Conservation (phyloP, 1,140 invertebrate genomes). For the Drosophila sechellia region DNA sequence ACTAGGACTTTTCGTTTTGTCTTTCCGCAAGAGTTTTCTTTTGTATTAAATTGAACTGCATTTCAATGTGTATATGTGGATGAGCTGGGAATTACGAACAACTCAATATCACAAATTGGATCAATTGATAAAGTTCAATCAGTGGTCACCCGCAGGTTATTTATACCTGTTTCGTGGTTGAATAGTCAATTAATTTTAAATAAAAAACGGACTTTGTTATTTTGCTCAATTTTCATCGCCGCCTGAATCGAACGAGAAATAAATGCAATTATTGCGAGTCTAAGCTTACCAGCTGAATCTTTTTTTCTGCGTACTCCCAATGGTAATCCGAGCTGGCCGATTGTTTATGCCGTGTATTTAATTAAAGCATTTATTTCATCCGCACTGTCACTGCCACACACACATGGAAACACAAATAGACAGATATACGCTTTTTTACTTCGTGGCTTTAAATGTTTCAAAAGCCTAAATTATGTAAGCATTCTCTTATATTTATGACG, state of each 20-base stretch:
- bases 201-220: slow-evolving; percentile 1
- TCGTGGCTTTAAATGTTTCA: slow-evolving; percentile 50
- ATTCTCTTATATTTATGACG: slow-evolving; percentile 38
- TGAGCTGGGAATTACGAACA: slow-evolving; percentile 5
- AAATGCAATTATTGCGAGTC: slow-evolving; percentile 13
- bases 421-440: slow-evolving; percentile 26
- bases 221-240: not conserved
- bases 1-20: slow-evolving; percentile 16
- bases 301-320: slow-evolving; percentile 24
- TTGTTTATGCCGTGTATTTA: slow-evolving; percentile 48
- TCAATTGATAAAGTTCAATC: slow-evolving; percentile 15
- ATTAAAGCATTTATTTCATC: slow-evolving; percentile 46
- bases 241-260: slow-evolving; percentile 7
- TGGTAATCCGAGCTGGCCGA: slow-evolving; percentile 60
- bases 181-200: slow-evolving; percentile 23
- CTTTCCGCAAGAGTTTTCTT: slow-evolving; percentile 3
- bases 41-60: not conserved
- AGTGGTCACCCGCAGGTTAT: slow-evolving; percentile 6
- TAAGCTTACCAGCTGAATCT: slow-evolving; percentile 35
- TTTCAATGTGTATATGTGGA: not conserved
- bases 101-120: slow-evolving; percentile 14
- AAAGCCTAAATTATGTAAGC: slow-evolving; percentile 55
- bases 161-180: slow-evolving; percentile 6
- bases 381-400: slow-evolving; percentile 23
- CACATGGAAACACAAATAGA: slow-evolving; percentile 31